phyloP scores from a whole-genome alignment of 1,140 invertebrate genomes.

The Drosophila kohkoa region DNA sequence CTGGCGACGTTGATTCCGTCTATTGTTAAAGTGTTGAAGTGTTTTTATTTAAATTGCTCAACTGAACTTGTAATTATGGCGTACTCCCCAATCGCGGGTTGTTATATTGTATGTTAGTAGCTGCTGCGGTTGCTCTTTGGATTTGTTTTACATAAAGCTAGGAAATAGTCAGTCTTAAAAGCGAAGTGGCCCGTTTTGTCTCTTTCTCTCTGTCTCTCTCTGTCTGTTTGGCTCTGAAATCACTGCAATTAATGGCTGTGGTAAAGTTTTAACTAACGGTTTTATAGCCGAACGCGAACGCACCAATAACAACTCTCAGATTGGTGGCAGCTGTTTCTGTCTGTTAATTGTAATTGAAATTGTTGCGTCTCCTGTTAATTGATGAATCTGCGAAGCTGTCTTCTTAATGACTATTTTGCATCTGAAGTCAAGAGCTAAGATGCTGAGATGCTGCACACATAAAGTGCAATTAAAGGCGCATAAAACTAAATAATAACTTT shows the following conservation, averaged over 20 bases:
- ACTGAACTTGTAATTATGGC: slow-evolving; percentile 81
- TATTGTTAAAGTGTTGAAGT: slow-evolving; percentile 81
- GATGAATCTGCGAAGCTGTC: slow-evolving; percentile 63
- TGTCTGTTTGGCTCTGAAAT: slow-evolving; percentile 28
- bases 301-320: slow-evolving; percentile 5
- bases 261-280: slow-evolving; percentile 77
- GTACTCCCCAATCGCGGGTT: slow-evolving; percentile 17
- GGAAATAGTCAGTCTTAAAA: slow-evolving; percentile 60
- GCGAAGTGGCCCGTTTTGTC: slow-evolving; percentile 48
- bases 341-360: slow-evolving; percentile 80
- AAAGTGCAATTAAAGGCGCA: slow-evolving; percentile 77
- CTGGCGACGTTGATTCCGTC: slow-evolving; percentile 47
- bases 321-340: slow-evolving; percentile 53
- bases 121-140: slow-evolving; percentile 41
- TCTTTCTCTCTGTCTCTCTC: slow-evolving; percentile 35
- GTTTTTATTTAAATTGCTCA: slow-evolving; percentile 82
- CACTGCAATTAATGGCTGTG: slow-evolving; percentile 75
- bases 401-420: slow-evolving; percentile 28
- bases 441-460: slow-evolving; percentile 49
- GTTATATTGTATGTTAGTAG: slow-evolving; percentile 13
- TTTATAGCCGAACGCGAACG: slow-evolving; percentile 67
- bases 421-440: slow-evolving; percentile 11
- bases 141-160: slow-evolving; percentile 49
- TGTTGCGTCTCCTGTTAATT: slow-evolving; percentile 64
- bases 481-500: slow-evolving; percentile 57